These are phyloP conservation scores for Chaetodon trifascialis DNA, from an alignment of 2,113 vertebrate species.

Conservation along the genomic window DNA sequence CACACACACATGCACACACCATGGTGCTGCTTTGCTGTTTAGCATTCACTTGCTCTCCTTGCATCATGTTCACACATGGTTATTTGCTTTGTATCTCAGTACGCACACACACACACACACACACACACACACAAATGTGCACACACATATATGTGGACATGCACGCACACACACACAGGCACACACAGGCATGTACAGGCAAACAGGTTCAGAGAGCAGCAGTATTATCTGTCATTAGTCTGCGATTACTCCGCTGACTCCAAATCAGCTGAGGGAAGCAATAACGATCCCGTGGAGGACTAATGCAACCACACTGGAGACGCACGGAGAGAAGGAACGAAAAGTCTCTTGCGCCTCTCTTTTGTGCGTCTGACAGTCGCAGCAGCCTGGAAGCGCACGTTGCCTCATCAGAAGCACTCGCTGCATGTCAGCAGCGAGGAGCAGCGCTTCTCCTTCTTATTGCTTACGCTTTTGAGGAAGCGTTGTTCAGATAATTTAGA, in stretches of 20 bases:
- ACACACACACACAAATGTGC: neutral
- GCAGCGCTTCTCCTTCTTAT: neutral
- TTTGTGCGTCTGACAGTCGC: neutral
- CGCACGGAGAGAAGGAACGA: neutral
- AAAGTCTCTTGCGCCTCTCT: neutral
- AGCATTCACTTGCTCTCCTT: conserved; percentile 25
- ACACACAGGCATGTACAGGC: neutral
- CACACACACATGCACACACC: neutral
- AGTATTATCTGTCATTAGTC: conserved; percentile 58
- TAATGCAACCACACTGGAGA: conserved; percentile 3
- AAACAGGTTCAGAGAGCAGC: conserved; percentile 23
- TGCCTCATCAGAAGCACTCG: neutral
- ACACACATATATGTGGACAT: neutral
- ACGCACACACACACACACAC: neutral
- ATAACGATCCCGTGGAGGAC: conserved; percentile 32
- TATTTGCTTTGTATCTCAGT: conserved; percentile 34
- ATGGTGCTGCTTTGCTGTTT: conserved; percentile 2
- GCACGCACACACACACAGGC: neutral
- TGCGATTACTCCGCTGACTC: conserved; percentile 52
- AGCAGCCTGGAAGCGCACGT: neutral
- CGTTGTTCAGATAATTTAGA: neutral
- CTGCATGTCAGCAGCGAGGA: neutral
- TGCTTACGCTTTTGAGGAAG: neutral
- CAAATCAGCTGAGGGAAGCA: conserved; percentile 50
- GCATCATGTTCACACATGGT: neutral